A percentile compares a stretch with the other conserved stretches of the same genome.
phyloP scores from a whole-genome alignment of 2,797 vertebrate species.

The Cynopterus sphinx region DNA sequence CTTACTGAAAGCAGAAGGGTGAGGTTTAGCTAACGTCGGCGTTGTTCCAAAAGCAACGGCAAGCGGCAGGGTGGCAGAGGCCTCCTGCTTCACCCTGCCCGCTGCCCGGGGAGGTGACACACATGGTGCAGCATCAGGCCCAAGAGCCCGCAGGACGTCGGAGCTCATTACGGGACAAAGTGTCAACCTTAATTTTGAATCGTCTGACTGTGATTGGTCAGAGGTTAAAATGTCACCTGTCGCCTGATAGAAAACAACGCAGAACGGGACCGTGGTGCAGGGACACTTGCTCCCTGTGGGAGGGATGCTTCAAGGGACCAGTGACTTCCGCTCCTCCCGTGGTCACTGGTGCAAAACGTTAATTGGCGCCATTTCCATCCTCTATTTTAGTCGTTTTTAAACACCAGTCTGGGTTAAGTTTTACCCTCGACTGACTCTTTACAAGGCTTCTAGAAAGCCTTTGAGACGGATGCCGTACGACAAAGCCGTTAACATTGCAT shows the following conservation, averaged over 20 bases:
- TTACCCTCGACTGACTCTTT: constrained; percentile 21
- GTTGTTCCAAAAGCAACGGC: constrained; percentile 68
- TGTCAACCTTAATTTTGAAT: constrained; percentile 50
- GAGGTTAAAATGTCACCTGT: constrained; percentile 39
- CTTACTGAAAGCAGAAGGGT: constrained; percentile 74
- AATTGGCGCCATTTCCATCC: neutral
- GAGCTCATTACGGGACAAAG: constrained; percentile 56
- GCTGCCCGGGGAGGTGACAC: constrained; percentile 26
- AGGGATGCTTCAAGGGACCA: neutral
- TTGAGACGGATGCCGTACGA: constrained; percentile 46
- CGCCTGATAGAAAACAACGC: neutral
- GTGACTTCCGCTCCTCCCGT: neutral
- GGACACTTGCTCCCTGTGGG: neutral
- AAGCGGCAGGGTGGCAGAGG: constrained; percentile 59
- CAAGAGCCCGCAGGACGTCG: constrained; percentile 44
- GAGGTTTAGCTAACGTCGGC: constrained; percentile 68
- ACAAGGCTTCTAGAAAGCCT: constrained; percentile 7
- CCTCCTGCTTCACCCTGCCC: constrained; percentile 42
- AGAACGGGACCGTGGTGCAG: neutral
- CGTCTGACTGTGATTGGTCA: neutral
- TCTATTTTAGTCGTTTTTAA: neutral
- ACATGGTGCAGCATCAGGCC: constrained; percentile 67
- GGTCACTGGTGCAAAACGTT: neutral
- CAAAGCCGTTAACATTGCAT: constrained; percentile 51
- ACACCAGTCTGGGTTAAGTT: neutral